Evolutionary conservation across 2,888 invertebrate genomes (phyloP).

Genomic region (Zaprionus lineosus): DNA sequence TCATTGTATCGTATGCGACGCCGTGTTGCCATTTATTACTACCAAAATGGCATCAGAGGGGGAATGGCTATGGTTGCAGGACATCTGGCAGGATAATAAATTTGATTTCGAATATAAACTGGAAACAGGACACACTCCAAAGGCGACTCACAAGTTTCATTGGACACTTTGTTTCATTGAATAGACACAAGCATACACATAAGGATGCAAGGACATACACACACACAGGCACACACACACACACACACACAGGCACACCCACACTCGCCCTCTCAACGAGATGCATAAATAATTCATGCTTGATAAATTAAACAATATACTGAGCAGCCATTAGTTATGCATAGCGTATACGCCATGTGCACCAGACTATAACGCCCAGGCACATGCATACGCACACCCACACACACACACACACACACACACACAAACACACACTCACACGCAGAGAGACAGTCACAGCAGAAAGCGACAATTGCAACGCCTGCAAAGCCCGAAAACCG

Average conservation of each 20-base stretch:
- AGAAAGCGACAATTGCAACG: conserved; percentile 74
- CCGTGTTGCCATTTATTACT: conserved; percentile 52
- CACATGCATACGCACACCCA: conserved; percentile 13
- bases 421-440: no score
- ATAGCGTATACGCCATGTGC: conserved; percentile 72
- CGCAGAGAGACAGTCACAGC: conserved; percentile 12
- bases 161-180: conserved; percentile 38
- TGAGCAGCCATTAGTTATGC: conserved; percentile 73
- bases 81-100: conserved; percentile 38
- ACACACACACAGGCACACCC: no score
- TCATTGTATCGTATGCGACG: conserved; percentile 12
- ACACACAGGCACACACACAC: no score
- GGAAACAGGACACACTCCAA: conserved; percentile 6
- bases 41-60: conserved; percentile 27
- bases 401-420: neutral
- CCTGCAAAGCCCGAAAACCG: conserved; percentile 64
- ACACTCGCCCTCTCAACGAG: no score
- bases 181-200: conserved; percentile 26
- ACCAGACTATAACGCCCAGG: conserved; percentile 61
- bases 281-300: conserved; percentile 75
- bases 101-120: conserved; percentile 41
- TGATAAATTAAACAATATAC: conserved; percentile 78
- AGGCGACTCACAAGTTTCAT: conserved; percentile 37
- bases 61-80: neutral
- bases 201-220: no score